Evolutionary conservation across 2,888 invertebrate genomes (phyloP), one percentile per base, ranked within the genome.

Genomic region (Ornithoptera priamus): DNA sequence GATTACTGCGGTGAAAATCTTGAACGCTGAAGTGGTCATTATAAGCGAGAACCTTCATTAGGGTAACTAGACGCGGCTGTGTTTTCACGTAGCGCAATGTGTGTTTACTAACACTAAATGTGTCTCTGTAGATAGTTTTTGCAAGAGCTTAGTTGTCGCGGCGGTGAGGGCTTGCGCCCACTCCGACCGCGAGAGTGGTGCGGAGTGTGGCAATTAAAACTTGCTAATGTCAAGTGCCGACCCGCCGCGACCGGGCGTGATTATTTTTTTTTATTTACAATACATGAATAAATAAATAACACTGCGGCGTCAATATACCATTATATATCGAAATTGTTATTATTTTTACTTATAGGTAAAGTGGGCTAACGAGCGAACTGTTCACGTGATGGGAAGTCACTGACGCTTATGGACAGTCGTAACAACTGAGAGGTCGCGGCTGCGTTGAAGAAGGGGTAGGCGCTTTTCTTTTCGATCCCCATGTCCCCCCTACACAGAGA

Each of bases 151-250:
- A 81, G 82, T 79, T 77, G 81, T 80, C 77, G 81, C 75, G 78
- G 81, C 83, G 36, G 64, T 46, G 85, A 80, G 84, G 83, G 80
- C 78, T 76, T 76, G 78, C 78, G 81, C 81, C 86, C 89, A 85
- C 88, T 85, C 80, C 81, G 80, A 84, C 86, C 89, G 83, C 88
- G 80, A 75, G 81, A 85, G 85, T 78, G 81, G 80, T 80, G 82
- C 85, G 80, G 85, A 90, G 90, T 86, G 87, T 83, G 84, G 90
- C 92, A 92, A 92, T 92, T 92, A 92, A 90, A 92, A 92, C 88
- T 91, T 90, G 88, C 89, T 86, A 90, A 91, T 91, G 92, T 91
- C 90, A 90, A 91, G 90, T 83, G 84, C 79, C 75, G 80, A 82
- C 79, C 80, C 79, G 78, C 81, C 78, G 81, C 84, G 84, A 80